Evolutionary conservation across 2,888 invertebrate genomes (phyloP), one percentile per base, ranked within the genome.

Genomic region (Empis stercorea): DNA sequence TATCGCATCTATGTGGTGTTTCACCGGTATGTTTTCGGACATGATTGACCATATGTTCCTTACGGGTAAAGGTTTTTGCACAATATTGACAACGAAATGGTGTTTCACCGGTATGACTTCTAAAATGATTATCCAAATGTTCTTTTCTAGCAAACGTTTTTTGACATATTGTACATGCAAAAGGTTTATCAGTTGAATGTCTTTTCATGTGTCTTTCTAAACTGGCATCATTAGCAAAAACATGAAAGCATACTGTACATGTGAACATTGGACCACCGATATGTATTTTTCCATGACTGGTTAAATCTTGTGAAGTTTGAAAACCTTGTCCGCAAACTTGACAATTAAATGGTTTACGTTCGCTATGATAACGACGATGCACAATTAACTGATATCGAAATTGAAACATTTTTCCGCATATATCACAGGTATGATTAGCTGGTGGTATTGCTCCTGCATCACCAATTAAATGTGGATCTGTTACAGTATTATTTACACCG

Each of bases 131-230:
- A 68, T 87, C 86, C 54, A 88, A 74, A 65, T 89, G 88, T 63
- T 88, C 88, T 65, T 88, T 88, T 47, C 88, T 76, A 11, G 87
- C 86, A 69, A 89, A 89, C 23, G 84, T 83, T 68, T 88, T 88
- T 55, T 85, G 86, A 68, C 88, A 89, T 59, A 84, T 83, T 16
- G 84, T 80, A 70, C 88, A 88, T 51, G 82, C 84, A 62, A 87
- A 87, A 5, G 87, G 87, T 64, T 87, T 87, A 65, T 87, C 87
- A 50, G 85, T 85, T 4, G 85, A 79, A 63, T 87, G 78, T 44
- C 87, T 75, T 65, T 88, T 87, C 72, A 84, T 81, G 61, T 86
- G 86, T 49, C 86, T 75, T 62, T 87, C 87, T 56, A 79, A 62
- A 48, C 76, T 76, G 36, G 79, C 77, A 48, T 79, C 80, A 61